These are phyloP conservation scores for Dilophus febrilis DNA, from an alignment of 2,888 invertebrate species.

Conservation along the genomic window DNA sequence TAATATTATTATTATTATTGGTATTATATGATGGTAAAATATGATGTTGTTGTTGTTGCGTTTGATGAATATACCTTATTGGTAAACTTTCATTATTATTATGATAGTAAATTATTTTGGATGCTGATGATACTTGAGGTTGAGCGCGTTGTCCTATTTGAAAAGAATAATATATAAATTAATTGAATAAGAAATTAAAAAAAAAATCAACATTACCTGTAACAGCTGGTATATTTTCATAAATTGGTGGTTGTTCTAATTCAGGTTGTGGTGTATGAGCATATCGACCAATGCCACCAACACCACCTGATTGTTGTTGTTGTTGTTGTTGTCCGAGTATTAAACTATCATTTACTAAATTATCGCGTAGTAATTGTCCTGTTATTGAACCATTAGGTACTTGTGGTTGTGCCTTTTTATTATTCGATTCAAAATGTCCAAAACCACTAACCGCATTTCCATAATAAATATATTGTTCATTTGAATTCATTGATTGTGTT, in stretches of 20 bases:
- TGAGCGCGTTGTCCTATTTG: constrained; percentile 28
- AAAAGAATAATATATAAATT: not conserved
- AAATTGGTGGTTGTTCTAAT: constrained; percentile 38
- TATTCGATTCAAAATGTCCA: constrained; percentile 22
- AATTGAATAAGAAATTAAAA: constrained; percentile 11
- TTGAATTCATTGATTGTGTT: not conserved
- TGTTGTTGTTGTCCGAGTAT: constrained; percentile 27
- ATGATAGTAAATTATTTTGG: constrained; percentile 21
- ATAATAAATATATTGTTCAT: constrained; percentile 16
- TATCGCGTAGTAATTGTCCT: constrained; percentile 28
- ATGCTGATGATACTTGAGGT: constrained; percentile 28
- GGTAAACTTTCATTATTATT: constrained; percentile 2
- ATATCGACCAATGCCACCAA: constrained; percentile 26
- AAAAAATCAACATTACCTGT: constrained; percentile 16
- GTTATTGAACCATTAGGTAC: constrained; percentile 39
- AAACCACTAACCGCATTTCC: too few species aligned
- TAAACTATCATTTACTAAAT: constrained; percentile 35
- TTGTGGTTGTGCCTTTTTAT: constrained; percentile 66
- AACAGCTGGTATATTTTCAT: constrained; percentile 44
- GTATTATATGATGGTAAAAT: not conserved
- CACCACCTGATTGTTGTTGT: constrained; percentile 31
- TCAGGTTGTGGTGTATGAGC: constrained; percentile 36
- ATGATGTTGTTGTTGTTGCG: not conserved
- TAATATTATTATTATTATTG: not conserved
- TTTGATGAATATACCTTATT: not conserved